phyloP scores from a whole-genome alignment of 2,888 invertebrate species.

The Sepioteuthis lessoniana region DNA sequence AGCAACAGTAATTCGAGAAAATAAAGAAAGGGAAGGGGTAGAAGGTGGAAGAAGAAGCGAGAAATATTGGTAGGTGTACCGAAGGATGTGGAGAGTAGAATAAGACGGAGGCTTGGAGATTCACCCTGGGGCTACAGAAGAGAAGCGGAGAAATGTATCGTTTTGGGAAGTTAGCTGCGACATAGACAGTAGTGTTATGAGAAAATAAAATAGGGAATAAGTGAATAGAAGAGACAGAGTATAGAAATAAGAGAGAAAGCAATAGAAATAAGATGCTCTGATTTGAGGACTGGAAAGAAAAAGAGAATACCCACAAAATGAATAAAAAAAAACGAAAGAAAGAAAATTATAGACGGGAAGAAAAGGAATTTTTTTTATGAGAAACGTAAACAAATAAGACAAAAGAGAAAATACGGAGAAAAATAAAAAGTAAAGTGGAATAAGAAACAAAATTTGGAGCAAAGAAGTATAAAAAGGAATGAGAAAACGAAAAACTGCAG shows the following conservation, averaged over 20 bases:
- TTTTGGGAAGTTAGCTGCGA: neutral
- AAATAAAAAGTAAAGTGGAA: too few relatives aligned
- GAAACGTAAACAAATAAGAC: too few relatives aligned
- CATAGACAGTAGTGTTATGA: neutral
- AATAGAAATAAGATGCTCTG: neutral
- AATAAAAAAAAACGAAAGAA: too few relatives aligned
- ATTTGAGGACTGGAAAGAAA: neutral
- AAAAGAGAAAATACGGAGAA: too few relatives aligned
- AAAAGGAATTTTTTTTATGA: too few relatives aligned
- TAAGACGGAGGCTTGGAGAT: neutral
- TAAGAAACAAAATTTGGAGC: too few relatives aligned
- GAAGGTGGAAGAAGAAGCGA: neutral
- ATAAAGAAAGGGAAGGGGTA: neutral
- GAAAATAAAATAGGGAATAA: neutral
- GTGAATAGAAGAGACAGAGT: neutral
- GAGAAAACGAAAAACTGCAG: too few relatives aligned
- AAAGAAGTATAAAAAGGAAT: too few relatives aligned
- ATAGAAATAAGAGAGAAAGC: neutral
- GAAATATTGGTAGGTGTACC: neutral
- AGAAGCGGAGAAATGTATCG: neutral
- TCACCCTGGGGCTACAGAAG: neutral
- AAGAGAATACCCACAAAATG: too few relatives aligned
- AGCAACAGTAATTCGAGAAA: conserved; percentile 23
- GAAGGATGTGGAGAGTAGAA: neutral
- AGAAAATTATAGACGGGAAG: too few relatives aligned